Percentiles rank a stretch among this genome's conserved stretches.
Evolutionary conservation across 2,113 vertebrate genomes (phyloP).

Genomic region (Seriola quinqueradiata): DNA sequence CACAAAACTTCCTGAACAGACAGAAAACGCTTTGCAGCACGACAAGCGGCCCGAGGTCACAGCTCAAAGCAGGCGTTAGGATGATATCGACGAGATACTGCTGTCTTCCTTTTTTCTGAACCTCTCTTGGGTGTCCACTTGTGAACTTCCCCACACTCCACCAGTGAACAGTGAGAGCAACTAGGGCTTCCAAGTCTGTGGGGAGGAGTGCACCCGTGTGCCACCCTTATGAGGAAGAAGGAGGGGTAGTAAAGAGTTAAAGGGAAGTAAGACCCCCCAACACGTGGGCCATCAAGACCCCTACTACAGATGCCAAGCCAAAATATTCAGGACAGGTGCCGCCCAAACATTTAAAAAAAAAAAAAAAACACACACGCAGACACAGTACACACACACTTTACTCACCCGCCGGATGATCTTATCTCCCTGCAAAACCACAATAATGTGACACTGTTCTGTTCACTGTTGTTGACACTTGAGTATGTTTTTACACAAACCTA

Average conservation of each 20-base stretch:
- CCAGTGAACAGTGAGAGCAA: constrained; percentile 10
- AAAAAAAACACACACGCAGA: constrained; percentile 70
- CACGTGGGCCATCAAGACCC: constrained; percentile 56
- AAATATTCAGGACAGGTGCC: constrained; percentile 75
- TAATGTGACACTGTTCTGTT: constrained; percentile 79
- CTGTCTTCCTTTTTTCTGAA: constrained; percentile 12
- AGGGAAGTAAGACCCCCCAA: constrained; percentile 65
- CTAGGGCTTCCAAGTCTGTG: constrained; percentile 7
- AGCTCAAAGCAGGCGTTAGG: constrained; percentile 48
- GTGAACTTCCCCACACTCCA: constrained; percentile 11
- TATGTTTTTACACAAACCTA: constrained; percentile 5
- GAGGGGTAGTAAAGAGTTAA: constrained; percentile 56
- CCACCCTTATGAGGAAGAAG: constrained; percentile 34
- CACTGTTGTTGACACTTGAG: constrained; percentile 47
- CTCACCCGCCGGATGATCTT: constrained; percentile 99
- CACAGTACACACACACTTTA: constrained; percentile 78
- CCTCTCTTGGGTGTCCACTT: neutral
- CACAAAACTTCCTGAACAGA: constrained; percentile 36
- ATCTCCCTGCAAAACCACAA: constrained; percentile 99
- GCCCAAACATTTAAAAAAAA: constrained; percentile 78
- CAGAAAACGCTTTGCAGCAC: constrained; percentile 34
- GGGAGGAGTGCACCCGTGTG: constrained; percentile 20
- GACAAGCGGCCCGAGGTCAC: constrained; percentile 44
- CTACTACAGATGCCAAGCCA: constrained; percentile 74
- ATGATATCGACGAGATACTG: constrained; percentile 49